phyloP scores from a whole-genome alignment of 2,888 invertebrate genomes.

The Minunthozetes semirufus region DNA sequence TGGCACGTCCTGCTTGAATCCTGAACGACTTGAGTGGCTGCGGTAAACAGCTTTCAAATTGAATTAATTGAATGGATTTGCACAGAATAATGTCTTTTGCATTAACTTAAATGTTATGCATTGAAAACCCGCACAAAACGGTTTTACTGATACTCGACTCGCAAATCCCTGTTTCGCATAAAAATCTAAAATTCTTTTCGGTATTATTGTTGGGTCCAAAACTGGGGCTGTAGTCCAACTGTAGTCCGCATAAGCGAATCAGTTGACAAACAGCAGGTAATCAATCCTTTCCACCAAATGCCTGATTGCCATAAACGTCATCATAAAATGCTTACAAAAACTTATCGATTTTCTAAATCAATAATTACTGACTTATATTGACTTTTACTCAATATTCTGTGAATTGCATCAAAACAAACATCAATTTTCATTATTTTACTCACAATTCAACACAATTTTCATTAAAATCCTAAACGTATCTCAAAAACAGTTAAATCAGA shows the following conservation, averaged over 20 bases:
- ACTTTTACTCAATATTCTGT: not conserved
- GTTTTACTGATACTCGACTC: conserved; percentile 12
- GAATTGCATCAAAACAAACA: not conserved
- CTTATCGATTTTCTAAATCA: not conserved
- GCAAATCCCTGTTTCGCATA: conserved; percentile 29
- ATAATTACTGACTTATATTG: not conserved
- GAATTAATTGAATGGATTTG: conserved; percentile 24
- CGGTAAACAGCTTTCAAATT: not conserved
- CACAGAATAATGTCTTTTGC: conserved; percentile 5
- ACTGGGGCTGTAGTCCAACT: not conserved
- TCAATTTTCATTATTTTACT: too few relatives aligned
- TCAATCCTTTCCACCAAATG: conserved; percentile 24
- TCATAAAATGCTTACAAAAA: conserved; percentile 22
- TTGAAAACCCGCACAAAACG: conserved; percentile 27
- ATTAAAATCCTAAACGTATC: too few relatives aligned
- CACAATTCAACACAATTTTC: too few relatives aligned
- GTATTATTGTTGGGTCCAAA: conserved; percentile 23
- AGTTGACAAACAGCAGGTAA: conserved; percentile 14
- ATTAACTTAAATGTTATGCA: conserved; percentile 22
- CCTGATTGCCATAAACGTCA: conserved; percentile 25
- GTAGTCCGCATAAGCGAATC: not conserved
- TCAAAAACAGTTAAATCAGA: too few relatives aligned
- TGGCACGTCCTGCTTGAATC: conserved; percentile 79
- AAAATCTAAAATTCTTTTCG: conserved; percentile 5
- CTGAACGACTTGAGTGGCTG: conserved; percentile 43